Evolutionary conservation across 2,797 vertebrate species (phyloP), one percentile per base, ranked within the genome.

Genomic region (Meriones psammophilus): DNA sequence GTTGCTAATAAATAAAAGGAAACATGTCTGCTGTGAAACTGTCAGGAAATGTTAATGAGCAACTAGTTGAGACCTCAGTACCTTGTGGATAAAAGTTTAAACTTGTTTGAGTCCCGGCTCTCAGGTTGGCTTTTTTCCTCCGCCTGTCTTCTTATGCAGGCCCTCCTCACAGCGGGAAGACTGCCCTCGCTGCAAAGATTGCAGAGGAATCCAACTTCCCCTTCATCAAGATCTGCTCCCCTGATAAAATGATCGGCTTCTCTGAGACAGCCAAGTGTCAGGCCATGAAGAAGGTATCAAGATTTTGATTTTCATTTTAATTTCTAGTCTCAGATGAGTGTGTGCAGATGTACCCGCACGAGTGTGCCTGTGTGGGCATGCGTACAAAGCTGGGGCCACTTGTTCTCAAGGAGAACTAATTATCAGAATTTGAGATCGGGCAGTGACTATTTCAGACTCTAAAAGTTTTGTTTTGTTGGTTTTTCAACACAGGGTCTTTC

Each of bases 191-290:
- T 64, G 99, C 99, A 69, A 99, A 99, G 98, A 99, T 99, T 96
- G 98, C 99, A 0, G 99, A 99, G 97, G 99, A 99, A 20, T 99
- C 99, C 88, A 99, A 99, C 97, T 99, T 99, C 93, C 99, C 99
- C 64, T 99, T 99, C 86, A 99, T 99, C 98, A 99, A 99, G 98
- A 99, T 99, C 98, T 99, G 99, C 97, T 99, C 99, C 95, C 99
- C 99, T 0, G 99, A 99, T 97, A 99, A 99, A 98, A 99, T 99
- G 99, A 99, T 99, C 1, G 99, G 99, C 78, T 99, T 99, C 98
- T 99, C 99, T 0, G 99, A 99, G 98, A 99, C 99, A 3, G 99
- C 99, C 97, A 99, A 99, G 97, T 99, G 99, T 96, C 99, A 99
- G 98, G 99, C 99, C 94, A 99, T 99, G 98, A 99, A 99, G 97